A percentile compares a stretch with the other conserved stretches of the same genome.
These are phyloP conservation scores for Carlito syrichta DNA, from an alignment of 2,113 vertebrate genomes.

Conservation along the genomic window DNA sequence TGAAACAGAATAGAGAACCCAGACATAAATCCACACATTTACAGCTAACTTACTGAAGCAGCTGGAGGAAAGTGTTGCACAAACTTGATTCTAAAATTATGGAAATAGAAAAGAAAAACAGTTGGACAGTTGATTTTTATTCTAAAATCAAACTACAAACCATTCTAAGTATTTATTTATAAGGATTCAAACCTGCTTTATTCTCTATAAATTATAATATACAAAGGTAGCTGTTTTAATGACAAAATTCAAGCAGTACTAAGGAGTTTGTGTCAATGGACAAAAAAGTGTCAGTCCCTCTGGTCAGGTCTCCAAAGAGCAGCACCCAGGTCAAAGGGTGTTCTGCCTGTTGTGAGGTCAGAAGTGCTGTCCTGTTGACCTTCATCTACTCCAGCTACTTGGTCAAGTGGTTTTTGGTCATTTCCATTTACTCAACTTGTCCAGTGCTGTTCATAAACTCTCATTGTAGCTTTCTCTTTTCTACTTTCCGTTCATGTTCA, in stretches of 20 bases:
- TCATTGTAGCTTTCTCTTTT: not conserved
- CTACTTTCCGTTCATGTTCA: not conserved
- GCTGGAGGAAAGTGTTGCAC: constrained; percentile 79
- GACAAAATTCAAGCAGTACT: constrained; percentile 75
- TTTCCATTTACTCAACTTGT: constrained; percentile 97
- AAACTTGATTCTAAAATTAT: constrained; percentile 85
- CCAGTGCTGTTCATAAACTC: constrained; percentile 92
- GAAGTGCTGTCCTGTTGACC: constrained; percentile 93
- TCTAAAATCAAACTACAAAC: constrained; percentile 78
- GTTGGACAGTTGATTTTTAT: constrained; percentile 73
- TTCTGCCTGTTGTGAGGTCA: constrained; percentile 91
- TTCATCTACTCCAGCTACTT: constrained; percentile 98
- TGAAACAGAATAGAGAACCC: not conserved
- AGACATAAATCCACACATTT: not conserved
- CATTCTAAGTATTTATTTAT: constrained; percentile 71
- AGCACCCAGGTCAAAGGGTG: constrained; percentile 44
- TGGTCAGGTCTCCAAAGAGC: constrained; percentile 70
- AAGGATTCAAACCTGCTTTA: constrained; percentile 78
- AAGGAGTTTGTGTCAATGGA: constrained; percentile 68
- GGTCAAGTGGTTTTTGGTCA: constrained; percentile 97
- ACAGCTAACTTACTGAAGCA: constrained; percentile 71
- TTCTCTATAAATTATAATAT: constrained; percentile 85
- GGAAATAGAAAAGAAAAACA: constrained; percentile 79
- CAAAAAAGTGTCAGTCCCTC: constrained; percentile 68
- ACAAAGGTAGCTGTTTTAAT: constrained; percentile 75